These are phyloP conservation scores for Troglohyphantes excavatus DNA, from an alignment of 2,888 invertebrate genomes.

Conservation along the genomic window DNA sequence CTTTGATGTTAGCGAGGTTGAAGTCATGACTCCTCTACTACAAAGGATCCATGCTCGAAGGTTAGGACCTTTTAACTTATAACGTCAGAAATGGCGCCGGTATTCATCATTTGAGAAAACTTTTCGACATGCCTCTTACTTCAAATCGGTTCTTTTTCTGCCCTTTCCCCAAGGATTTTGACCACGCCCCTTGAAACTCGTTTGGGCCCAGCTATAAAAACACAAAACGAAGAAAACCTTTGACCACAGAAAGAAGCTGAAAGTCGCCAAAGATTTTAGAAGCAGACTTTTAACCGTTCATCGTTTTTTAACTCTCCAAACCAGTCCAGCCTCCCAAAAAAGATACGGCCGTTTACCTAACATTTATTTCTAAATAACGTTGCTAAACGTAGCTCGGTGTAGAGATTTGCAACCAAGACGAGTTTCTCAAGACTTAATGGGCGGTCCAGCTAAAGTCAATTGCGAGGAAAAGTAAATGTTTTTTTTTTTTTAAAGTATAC, in stretches of 20 bases:
- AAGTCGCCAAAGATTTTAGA: neutral
- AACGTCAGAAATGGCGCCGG: too few species aligned
- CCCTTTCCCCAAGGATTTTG: neutral
- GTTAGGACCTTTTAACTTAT: too few species aligned
- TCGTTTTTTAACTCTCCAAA: too few species aligned
- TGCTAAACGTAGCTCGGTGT: neutral
- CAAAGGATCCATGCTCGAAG: too few species aligned
- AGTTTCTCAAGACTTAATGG: slow-evolving; percentile 1
- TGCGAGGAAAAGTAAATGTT: neutral
- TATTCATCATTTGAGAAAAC: neutral
- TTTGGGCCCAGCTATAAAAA: neutral
- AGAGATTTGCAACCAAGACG: neutral
- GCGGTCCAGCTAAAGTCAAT: neutral
- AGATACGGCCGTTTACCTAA: neutral
- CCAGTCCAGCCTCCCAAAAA: neutral
- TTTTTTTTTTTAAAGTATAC: too few species aligned
- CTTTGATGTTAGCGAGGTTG: too few species aligned
- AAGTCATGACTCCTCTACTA: too few species aligned
- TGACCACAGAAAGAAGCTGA: neutral
- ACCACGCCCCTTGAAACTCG: slow-evolving; percentile 1
- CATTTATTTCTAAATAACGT: neutral
- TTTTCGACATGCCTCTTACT: neutral
- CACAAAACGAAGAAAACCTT: neutral
- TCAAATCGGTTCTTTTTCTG: neutral
- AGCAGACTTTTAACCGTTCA: neutral